These are phyloP conservation scores for Cenopis cana DNA, from an alignment of 2,888 invertebrate species.

Conservation along the genomic window DNA sequence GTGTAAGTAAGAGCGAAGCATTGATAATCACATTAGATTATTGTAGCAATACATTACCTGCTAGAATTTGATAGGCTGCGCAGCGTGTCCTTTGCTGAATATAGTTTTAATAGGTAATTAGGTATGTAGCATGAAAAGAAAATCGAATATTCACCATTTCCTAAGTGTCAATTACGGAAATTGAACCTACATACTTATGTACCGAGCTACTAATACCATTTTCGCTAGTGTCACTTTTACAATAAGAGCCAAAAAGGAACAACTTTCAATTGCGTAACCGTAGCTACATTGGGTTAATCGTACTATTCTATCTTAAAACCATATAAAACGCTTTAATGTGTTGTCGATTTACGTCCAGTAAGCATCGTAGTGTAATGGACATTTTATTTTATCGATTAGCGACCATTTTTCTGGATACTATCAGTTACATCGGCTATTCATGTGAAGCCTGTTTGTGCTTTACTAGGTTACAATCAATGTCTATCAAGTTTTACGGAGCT, in stretches of 20 bases:
- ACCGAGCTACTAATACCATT: too few relatives aligned
- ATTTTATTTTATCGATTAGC: slow-evolving; percentile 22
- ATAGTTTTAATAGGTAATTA: too few relatives aligned
- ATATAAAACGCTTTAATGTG: background rate
- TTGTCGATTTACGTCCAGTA: background rate
- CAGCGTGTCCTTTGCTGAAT: too few relatives aligned
- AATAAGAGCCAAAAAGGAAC: too few relatives aligned
- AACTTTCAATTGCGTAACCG: background rate
- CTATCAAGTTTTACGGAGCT: slow-evolving; percentile 1
- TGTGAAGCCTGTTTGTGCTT: slow-evolving; percentile 25
- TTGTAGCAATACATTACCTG: too few relatives aligned
- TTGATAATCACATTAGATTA: too few relatives aligned
- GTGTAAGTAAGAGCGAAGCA: too few relatives aligned
- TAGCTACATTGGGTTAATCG: background rate
- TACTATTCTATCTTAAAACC: background rate
- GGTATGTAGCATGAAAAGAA: too few relatives aligned
- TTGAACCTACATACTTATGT: too few relatives aligned
- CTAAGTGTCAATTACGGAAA: background rate
- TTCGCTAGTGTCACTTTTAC: too few relatives aligned
- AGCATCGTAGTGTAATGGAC: background rate
- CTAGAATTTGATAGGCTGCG: too few relatives aligned
- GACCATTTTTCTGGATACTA: slow-evolving; percentile 21
- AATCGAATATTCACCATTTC: background rate
- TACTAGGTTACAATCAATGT: slow-evolving; percentile 34
- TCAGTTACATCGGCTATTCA: slow-evolving; percentile 38